phyloP scores from a whole-genome alignment of 2,113 vertebrate species.

The Catharus minimus region DNA sequence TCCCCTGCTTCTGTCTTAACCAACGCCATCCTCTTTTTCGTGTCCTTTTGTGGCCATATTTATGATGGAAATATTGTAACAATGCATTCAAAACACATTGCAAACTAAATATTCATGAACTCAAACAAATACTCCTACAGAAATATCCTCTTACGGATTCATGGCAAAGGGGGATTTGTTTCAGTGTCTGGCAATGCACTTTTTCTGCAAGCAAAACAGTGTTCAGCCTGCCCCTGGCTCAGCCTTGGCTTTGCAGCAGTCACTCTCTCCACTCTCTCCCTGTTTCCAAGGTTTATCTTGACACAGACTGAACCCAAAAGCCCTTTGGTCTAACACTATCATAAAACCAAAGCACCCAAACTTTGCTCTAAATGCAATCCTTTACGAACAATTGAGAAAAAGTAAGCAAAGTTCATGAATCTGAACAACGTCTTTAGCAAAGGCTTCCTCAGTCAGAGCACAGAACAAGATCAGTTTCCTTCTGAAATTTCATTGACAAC shows the following conservation, averaged over 20 bases:
- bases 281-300: not conserved
- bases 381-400: not conserved
- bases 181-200: not conserved
- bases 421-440: not conserved
- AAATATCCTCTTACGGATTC: not conserved
- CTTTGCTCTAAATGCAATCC: not conserved
- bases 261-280: not conserved
- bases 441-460: not conserved
- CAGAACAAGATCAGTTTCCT: not conserved
- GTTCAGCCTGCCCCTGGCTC: not conserved
- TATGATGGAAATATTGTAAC: not conserved
- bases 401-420: not conserved
- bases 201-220: not conserved
- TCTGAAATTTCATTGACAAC: not conserved
- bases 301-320: not conserved
- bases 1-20: not conserved
- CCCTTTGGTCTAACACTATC: not conserved
- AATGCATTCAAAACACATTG: not conserved
- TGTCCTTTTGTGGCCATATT: not conserved
- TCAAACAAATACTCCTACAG: constrained; percentile 1
- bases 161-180: not conserved
- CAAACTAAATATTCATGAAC: constrained; percentile 23
- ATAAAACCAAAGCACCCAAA: not conserved
- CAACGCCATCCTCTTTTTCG: not conserved
- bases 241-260: not conserved